Evolutionary conservation across 1,140 invertebrate genomes (phyloP), one percentile per base, ranked within the genome.

Genomic region (Pentalonia nigronervosa): DNA sequence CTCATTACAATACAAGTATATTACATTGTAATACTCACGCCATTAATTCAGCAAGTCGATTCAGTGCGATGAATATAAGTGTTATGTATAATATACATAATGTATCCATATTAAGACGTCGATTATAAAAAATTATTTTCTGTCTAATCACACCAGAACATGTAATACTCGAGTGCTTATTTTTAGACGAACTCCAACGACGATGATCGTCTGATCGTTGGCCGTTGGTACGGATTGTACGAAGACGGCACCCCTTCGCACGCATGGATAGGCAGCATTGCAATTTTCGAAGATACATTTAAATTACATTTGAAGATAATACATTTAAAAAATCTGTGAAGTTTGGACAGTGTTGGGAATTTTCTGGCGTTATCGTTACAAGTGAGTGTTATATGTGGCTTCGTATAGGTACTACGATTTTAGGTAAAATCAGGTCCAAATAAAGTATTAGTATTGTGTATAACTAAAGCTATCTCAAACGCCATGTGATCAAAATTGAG

Each of bases 341-440:
- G 95, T 98, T 97, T 95, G 97, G 97, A 6, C 97, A 98, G 95
- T 98, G 97, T 95, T 98, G 97, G 97, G 97, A 98, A 4, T 98
- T 97, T 95, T 97, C 97, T 30, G 97, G 96, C 47, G 95, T 97
- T 14, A 96, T 96, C 1, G 97, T 97, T 7, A 97, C 97, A 67
- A 96, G 97, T 96, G 7, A 83, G 90, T 92, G 56, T 47, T 60
- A 50, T 36, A 34, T n/a, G 17, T 90, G 25, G 47, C 48, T 88
- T 53, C 60, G 76, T 90, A 25, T 41, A 41, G 41, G 41, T 41
- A 41, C 41, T 1, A 41, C 2, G 41, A n/a, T n/a, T n/a, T n/a
- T 41, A 41, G 87, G 67, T 93, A 56, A 81, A 34, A 34, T 36
- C 76, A 25, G 23, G 23, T 7, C 21, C 8, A 7, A 56, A 56